Evolutionary conservation across 2,797 vertebrate genomes (phyloP), one percentile per base, ranked within the genome.

Genomic region (Enteromius thamalakanensis): DNA sequence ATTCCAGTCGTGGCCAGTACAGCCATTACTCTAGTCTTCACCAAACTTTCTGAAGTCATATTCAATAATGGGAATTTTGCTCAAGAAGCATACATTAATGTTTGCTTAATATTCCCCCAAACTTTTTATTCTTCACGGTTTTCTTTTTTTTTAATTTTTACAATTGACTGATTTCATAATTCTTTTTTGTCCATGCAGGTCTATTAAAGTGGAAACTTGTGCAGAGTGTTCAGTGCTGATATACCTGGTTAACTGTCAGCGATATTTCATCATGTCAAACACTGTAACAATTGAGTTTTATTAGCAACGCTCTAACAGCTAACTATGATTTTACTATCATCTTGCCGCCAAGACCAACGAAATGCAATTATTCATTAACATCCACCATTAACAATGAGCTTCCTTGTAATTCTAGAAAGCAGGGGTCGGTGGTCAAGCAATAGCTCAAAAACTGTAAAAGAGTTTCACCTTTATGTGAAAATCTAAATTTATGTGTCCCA

Each of bases 391-490:
- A 90, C 91, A 91, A 88, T 72, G 79, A 89, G 87, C 85, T 60
- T 90, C 87, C 89, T 89, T 86, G 88, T 90, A 85, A 91, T 91
- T 92, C 86, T 80, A 77, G 83, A 80, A 87, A 74, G 82, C 85
- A 69, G 87, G 84, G 86, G 81, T 47, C 79, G 53, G 81, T 65
- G 82, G 75, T 71, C 29, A 82, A 85, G 91, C 90, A 91, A 93
- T 92, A 91, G 69, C 37, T 64, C n/a, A 17, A n/a, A 85, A 80
- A 90, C 89, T 80, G 82, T 80, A 87, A 82, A 81, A 89, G 84
- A 89, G 81, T 91, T 92, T 91, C 76, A 91, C 91, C 89, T 92
- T 90, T 88, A 82, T 91, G 90, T 91, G 86, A 89, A 91, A 88
- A 78, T 82, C 72, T 4, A 82, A 91, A 91, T 90, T 84, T 88